phyloP scores from a whole-genome alignment of 2,113 vertebrate genomes.

The Okapia johnstoni region DNA sequence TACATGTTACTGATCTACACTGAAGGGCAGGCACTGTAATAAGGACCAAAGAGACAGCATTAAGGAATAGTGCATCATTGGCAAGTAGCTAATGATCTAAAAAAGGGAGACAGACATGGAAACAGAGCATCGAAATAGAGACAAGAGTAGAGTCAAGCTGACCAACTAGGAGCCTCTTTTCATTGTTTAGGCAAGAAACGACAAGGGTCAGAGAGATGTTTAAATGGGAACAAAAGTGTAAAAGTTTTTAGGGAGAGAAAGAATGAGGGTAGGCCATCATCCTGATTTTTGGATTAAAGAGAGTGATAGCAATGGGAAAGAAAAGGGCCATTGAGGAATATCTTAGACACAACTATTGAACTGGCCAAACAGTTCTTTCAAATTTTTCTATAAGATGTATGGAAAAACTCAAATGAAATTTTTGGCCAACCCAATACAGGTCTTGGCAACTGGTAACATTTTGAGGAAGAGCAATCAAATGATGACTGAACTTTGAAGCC shows the following conservation, averaged over 20 bases:
- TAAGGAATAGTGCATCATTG: background rate
- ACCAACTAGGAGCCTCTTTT: background rate
- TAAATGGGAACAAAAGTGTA: background rate
- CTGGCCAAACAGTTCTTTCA: background rate
- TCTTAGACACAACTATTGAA: background rate
- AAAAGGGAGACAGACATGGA: background rate
- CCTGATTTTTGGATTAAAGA: background rate
- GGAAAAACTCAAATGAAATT: background rate
- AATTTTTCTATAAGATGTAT: background rate
- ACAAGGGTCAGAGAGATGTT: background rate
- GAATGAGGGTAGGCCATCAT: background rate
- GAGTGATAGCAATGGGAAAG: background rate
- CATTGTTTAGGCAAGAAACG: background rate
- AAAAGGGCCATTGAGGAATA: background rate
- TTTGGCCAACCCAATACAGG: background rate
- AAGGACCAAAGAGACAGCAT: background rate
- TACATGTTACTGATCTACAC: background rate
- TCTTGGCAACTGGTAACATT: background rate
- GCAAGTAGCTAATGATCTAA: background rate
- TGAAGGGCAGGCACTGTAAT: background rate
- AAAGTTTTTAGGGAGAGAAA: background rate
- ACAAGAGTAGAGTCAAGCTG: background rate
- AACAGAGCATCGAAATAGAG: background rate
- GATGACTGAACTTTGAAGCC: background rate
- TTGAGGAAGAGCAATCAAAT: background rate